Evolutionary conservation across 2,797 vertebrate species (phyloP), one percentile per base, ranked within the genome.

Genomic region (Helostoma temminkii): DNA sequence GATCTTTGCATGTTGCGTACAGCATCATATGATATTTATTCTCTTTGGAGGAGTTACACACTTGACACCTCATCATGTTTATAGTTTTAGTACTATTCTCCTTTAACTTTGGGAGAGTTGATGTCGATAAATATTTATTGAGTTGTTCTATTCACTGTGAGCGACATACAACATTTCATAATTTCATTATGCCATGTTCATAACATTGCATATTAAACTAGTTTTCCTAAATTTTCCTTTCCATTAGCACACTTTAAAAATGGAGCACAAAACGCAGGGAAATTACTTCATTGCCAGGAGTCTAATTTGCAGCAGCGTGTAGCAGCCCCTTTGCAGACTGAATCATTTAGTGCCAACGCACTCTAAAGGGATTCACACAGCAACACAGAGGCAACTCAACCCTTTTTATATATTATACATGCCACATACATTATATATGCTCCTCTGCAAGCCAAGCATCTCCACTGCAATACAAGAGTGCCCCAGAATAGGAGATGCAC

Each of bases 321-420:
- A 70, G 71, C 59, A 58, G 64, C 64, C 41, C 67, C 78, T 59
- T 77, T 19, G 21, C 66, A 77, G 48, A 67, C 84, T 91, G 85
- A 91, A 90, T 91, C 87, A 92, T 93, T 93, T 89, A 91, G 84
- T 61, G 56, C 69, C 80, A 78, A 64, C 65, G 39, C 61, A 42
- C 70, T 86, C 85, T 79, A 83, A 67, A 42, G 88, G 82, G 84
- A 82, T 83, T 85, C 82, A 72, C 74, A 55, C 80, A 76, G 82
- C 80, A 88, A 74, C 80, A 52, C 80, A 47, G 69, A 89, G 74
- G 89, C 75, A 89, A 93, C 84, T 59, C 86, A 72, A 90, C 53
- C 65, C 89, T 74, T 90, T 87, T 86, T 80, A 90, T 93, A 79
- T 76, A 93, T 92, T 92, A 93, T 92, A 91, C 82, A 93, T 92